Evolutionary conservation across 2,113 vertebrate species (phyloP).

Genomic region (Mus spicilegus): DNA sequence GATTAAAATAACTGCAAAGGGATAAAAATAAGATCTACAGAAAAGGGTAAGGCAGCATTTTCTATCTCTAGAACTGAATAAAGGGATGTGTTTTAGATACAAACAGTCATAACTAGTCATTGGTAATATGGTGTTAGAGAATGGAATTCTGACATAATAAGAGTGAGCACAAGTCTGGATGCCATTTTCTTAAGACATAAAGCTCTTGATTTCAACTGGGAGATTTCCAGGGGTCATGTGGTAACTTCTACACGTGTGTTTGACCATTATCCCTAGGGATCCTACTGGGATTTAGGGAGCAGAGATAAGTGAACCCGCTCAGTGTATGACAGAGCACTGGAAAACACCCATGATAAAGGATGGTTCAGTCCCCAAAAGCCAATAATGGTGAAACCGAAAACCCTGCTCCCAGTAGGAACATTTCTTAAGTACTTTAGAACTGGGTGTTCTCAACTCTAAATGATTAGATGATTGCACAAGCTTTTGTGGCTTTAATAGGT

Average conservation of each 20-base stretch:
- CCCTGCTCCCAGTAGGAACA: not conserved
- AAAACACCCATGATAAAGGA: not conserved
- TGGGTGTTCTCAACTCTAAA: not conserved
- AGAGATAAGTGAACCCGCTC: not conserved
- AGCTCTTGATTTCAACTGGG: not conserved
- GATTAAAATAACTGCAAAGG: not conserved
- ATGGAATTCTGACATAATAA: not conserved
- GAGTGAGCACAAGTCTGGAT: not conserved
- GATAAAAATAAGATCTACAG: not conserved
- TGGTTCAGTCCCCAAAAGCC: not conserved
- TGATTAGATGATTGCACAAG: not conserved
- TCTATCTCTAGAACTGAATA: not conserved
- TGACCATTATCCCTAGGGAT: not conserved
- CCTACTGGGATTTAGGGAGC: not conserved
- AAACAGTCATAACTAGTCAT: not conserved
- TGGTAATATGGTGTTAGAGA: not conserved
- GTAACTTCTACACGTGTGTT: not conserved
- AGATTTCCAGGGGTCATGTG: not conserved
- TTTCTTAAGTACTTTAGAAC: not conserved
- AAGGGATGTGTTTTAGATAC: not conserved
- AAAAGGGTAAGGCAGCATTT: not conserved
- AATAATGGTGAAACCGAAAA: not conserved
- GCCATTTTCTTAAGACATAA: too few species aligned
- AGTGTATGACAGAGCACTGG: not conserved
- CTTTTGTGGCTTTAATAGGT: not conserved